Evolutionary conservation across 2,888 invertebrate genomes (phyloP).

Genomic region (Poecilus cupreus): DNA sequence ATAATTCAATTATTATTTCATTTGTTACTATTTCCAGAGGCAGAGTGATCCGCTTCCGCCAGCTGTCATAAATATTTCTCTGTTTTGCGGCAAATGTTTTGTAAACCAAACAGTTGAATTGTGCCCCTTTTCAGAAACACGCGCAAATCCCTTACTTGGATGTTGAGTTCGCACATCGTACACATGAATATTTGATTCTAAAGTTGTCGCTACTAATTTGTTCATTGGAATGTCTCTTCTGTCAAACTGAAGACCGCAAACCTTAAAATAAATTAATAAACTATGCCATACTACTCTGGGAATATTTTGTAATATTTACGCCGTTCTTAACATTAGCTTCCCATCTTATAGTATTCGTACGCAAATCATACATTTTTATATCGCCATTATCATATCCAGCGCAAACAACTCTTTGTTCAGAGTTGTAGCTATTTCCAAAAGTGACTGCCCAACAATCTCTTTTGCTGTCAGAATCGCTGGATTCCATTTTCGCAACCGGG

Average conservation of each 20-base stretch:
- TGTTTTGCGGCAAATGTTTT: conserved; percentile 93
- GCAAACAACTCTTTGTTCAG: conserved; percentile 88
- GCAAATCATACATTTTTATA: conserved; percentile 93
- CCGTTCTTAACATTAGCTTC: conserved; percentile 95
- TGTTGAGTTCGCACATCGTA: conserved; percentile 94
- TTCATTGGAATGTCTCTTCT: conserved; percentile 96
- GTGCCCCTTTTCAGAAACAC: conserved; percentile 74
- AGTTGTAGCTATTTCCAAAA: conserved; percentile 93
- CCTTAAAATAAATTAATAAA: conserved; percentile 64
- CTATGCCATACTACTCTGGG: background rate
- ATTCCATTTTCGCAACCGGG: conserved; percentile 93
- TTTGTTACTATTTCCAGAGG: conserved; percentile 94
- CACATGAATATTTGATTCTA: conserved; percentile 92
- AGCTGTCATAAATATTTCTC: conserved; percentile 92
- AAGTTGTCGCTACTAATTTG: conserved; percentile 91
- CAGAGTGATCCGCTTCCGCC: conserved; percentile 93
- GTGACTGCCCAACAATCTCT: conserved; percentile 96
- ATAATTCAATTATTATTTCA: conserved; percentile 6
- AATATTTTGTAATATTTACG: conserved; percentile 72
- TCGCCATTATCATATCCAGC: conserved; percentile 98
- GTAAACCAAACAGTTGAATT: conserved; percentile 91
- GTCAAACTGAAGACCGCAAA: conserved; percentile 93
- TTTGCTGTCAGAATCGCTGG: conserved; percentile 79
- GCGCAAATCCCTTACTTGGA: conserved; percentile 89
- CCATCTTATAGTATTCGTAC: conserved; percentile 89